phyloP scores from a whole-genome alignment of 2,888 invertebrate genomes.

The Oxyscelio sp. region DNA sequence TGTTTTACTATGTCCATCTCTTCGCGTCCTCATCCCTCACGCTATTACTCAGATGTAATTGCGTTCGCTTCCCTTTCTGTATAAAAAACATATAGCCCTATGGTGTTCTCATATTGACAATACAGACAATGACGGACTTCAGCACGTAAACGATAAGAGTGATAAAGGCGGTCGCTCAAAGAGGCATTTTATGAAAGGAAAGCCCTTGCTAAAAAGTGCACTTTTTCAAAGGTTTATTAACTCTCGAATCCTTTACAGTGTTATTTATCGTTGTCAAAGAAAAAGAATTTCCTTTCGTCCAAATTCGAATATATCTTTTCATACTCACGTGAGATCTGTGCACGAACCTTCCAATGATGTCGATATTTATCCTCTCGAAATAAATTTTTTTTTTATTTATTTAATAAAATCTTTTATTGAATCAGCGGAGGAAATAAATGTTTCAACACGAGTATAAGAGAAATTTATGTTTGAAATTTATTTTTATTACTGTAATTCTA shows the following conservation, averaged over 20 bases:
- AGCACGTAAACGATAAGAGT: slow-evolving; percentile 70
- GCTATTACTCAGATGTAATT: slow-evolving; percentile 74
- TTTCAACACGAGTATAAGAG: not conserved
- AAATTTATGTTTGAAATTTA: slow-evolving; percentile 28
- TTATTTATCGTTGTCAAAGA: slow-evolving; percentile 45
- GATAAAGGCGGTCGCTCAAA: slow-evolving; percentile 65
- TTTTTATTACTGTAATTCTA: no score
- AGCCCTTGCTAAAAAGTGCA: slow-evolving; percentile 60
- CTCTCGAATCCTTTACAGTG: slow-evolving; percentile 49
- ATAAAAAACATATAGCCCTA: slow-evolving; percentile 66
- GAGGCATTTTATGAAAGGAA: slow-evolving; percentile 66
- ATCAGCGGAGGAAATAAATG: slow-evolving; percentile 6
- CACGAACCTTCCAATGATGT: no score
- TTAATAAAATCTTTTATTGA: not conserved
- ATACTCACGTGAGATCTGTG: no score
- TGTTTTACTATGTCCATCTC: slow-evolving; percentile 63
- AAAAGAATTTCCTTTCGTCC: not conserved
- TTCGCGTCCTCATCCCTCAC: slow-evolving; percentile 43
- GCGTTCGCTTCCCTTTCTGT: slow-evolving; percentile 67
- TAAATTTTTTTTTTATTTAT: slow-evolving; percentile 14
- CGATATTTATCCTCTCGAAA: no score
- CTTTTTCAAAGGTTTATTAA: slow-evolving; percentile 68
- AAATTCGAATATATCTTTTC: not conserved
- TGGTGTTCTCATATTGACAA: slow-evolving; percentile 69
- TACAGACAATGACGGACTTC: slow-evolving; percentile 58